Evolutionary conservation across 2,888 invertebrate species (phyloP), one percentile per base, ranked within the genome.

Genomic region (Megaustenia siamemsis): DNA sequence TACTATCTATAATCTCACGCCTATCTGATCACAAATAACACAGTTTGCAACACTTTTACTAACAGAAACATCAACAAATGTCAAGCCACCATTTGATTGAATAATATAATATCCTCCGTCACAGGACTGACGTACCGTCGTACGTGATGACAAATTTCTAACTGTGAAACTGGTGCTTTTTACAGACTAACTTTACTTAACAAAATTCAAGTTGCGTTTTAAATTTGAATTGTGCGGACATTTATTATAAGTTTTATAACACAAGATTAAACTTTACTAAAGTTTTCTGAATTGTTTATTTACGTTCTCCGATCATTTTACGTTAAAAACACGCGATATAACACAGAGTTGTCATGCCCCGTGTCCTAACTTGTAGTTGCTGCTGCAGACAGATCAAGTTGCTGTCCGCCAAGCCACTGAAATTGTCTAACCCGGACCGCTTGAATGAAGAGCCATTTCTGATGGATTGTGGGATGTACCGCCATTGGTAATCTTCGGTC

Each of bases 391-490:
- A 45, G 43, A 21, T 63, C 79, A 79, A 45, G 79, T 66, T 79
- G 66, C 79, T 79, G 69, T 81, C 81, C 81, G 71, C 81, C 81
- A 81, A 81, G 53, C 63, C 66, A 66, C 69, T 81, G 43, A 69
- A 69, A 35, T 38, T 71, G 71, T 81, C 49, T 40, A 81, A 8
- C 71, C 45, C 35, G 28, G 78, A 8, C 69, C 68, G 82, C 82
- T 82, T 82, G 76, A 82, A 82, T 76, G 82, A 76, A 63, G 82
- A 75, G 82, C 82, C 75, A 75, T 82, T 82, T 82, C 76, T 82
- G 66, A 35, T 63, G 82, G 45, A 82, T 76, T 75, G 38, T 82
- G 82, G 82, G 82, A 82, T 76, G n/a, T 60, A n/a, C 77, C 56
- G 77, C 77, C 56, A 56, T 77, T n/a, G 38, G 32, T 40, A 60